Percentiles rank a stretch among this genome's conserved stretches.
Conservation (phyloP, 2,888 invertebrate genomes). For the Sinelater perroti region DNA sequence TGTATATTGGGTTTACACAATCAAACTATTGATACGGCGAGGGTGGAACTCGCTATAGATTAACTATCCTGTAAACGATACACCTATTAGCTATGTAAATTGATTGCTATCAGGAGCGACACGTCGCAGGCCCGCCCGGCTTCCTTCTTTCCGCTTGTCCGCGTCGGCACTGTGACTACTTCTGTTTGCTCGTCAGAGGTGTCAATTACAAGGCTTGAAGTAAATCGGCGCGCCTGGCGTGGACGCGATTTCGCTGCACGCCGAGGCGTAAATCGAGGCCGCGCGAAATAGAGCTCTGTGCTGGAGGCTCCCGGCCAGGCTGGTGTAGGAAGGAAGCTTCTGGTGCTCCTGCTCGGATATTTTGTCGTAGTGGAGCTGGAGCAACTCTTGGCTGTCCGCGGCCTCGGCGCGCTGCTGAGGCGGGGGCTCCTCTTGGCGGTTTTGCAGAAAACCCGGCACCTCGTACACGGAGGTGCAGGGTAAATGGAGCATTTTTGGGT, state of each 20-base stretch:
- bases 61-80: slow-evolving; percentile 60
- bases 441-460: neutral
- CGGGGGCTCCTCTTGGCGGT: slow-evolving; percentile 5
- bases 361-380: slow-evolving; percentile 25
- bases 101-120: slow-evolving; percentile 55
- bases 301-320: slow-evolving; percentile 52
- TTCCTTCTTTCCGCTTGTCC: too few species aligned
- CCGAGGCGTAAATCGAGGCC: slow-evolving; percentile 54
- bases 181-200: too few species aligned
- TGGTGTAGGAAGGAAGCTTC: slow-evolving; percentile 53
- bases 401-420: slow-evolving; percentile 3
- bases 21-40: slow-evolving; percentile 58
- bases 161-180: too few species aligned
- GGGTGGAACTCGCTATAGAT: slow-evolving; percentile 59
- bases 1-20: slow-evolving; percentile 56
- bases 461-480: too few species aligned
- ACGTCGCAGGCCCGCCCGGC: slow-evolving; percentile 11
- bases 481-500: slow-evolving; percentile 17
- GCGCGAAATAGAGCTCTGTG: slow-evolving; percentile 52
- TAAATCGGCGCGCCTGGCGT: slow-evolving; percentile 28
- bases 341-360: slow-evolving; percentile 29
- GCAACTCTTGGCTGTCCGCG: slow-evolving; percentile 11
- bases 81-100: slow-evolving; percentile 59
- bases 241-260: slow-evolving; percentile 31
- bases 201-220: slow-evolving; percentile 27